Conservation (phyloP, 2,888 invertebrate species). For the Sarcophaga carnaria region DNA sequence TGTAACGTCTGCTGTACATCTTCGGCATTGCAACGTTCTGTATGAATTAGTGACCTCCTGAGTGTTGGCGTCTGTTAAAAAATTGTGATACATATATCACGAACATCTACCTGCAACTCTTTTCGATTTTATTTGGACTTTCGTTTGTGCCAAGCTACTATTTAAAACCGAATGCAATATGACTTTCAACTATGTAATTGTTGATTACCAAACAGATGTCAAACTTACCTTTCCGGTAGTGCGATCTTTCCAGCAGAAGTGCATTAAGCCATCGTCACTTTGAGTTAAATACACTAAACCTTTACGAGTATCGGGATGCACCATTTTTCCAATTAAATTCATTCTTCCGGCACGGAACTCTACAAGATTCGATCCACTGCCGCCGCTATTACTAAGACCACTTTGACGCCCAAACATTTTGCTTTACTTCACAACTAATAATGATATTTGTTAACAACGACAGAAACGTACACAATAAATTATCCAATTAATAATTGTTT, state of each 20-base stretch:
- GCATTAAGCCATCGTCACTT: constrained; percentile 98
- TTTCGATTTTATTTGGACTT: no score
- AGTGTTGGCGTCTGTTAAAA: no score
- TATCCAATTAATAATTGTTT: no score
- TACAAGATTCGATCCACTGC: constrained; percentile 93
- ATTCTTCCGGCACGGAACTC: constrained; percentile 98
- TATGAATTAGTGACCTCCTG: no score
- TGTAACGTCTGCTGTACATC: no score
- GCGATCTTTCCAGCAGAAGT: constrained; percentile 99
- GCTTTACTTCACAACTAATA: background rate
- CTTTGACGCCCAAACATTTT: constrained; percentile 82
- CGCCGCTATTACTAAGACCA: constrained; percentile 89
- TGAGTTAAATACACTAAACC: constrained; percentile 97
- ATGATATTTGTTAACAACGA: background rate
- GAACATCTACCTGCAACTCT: no score
- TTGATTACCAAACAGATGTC: background rate
- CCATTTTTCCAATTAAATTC: constrained; percentile 94
- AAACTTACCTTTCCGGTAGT: constrained; percentile 87
- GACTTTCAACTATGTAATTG: background rate
- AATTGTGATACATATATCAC: no score
- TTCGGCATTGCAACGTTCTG: no score
- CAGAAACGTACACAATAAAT: no score
- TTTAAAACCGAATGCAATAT: no score
- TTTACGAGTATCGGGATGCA: constrained; percentile 96
- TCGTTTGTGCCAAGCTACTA: no score